These are phyloP conservation scores for Lepidothrix coronata DNA, from an alignment of 2,113 vertebrate species.

Conservation along the genomic window DNA sequence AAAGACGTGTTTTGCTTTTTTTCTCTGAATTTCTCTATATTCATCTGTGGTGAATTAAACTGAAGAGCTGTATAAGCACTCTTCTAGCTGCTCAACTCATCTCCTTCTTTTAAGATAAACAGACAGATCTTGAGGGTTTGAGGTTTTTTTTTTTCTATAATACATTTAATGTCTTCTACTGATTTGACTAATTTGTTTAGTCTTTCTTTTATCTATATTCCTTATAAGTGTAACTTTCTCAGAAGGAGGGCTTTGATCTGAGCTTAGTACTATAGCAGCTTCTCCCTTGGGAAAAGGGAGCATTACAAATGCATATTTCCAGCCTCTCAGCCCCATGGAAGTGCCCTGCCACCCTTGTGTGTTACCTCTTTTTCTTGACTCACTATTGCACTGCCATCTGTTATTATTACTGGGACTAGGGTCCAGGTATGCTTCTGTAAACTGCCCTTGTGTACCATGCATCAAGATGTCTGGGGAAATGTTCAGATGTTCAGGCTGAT, in stretches of 20 bases:
- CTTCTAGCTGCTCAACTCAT: background rate
- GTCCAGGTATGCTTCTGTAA: background rate
- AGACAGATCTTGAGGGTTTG: background rate
- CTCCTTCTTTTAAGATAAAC: background rate
- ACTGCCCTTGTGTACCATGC: fast-evolving
- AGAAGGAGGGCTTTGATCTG: background rate
- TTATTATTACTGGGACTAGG: background rate
- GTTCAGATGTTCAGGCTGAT: background rate
- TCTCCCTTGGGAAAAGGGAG: background rate
- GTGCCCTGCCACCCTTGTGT: fast-evolving
- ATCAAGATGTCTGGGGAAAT: background rate
- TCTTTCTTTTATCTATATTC: background rate
- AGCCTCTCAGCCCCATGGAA: background rate
- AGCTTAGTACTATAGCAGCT: background rate
- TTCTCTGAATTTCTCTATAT: background rate
- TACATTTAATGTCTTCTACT: background rate
- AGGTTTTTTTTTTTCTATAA: background rate
- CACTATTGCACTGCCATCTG: background rate
- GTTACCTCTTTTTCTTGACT: background rate
- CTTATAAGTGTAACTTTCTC: background rate
- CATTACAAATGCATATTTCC: background rate
- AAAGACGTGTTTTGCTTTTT: background rate
- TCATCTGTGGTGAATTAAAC: background rate
- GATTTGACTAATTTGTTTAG: background rate
- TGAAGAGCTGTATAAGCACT: background rate